A percentile compares a stretch with the other conserved stretches of the same genome.
phyloP scores from a whole-genome alignment of 2,888 invertebrate species.

The Drosophila mimetica region DNA sequence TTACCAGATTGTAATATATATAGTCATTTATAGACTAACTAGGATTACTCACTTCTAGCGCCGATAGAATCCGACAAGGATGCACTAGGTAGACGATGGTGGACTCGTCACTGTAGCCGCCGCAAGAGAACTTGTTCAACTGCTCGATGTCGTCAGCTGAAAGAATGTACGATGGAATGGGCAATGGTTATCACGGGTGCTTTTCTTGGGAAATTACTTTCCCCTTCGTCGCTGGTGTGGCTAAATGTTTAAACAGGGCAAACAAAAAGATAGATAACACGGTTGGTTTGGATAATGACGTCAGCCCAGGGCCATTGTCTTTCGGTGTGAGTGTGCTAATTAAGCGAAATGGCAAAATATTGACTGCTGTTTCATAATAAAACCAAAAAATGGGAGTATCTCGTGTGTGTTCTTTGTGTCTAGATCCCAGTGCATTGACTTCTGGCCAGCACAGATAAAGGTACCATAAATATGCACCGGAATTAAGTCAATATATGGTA shows the following conservation, averaged over 20 bases:
- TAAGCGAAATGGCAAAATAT: conserved; percentile 47
- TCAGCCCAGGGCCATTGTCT: conserved; percentile 50
- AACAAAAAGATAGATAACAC: conserved; percentile 49
- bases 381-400: conserved; percentile 25
- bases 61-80: conserved; percentile 94
- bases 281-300: conserved; percentile 55
- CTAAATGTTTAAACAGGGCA: conserved; percentile 47
- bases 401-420: background rate
- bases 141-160: conserved; percentile 92
- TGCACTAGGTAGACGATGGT: conserved; percentile 94
- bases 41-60: conserved; percentile 87
- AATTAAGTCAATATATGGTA: conserved; percentile 25
- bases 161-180: conserved; percentile 49
- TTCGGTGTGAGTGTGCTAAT: conserved; percentile 57
- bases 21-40: too few relatives aligned
- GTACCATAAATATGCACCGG: conserved; percentile 34
- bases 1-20: too few relatives aligned
- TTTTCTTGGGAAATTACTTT: conserved; percentile 30
- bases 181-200: conserved; percentile 18
- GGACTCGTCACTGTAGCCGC: conserved; percentile 93
- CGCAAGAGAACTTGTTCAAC: conserved; percentile 92
- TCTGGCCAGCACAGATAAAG: conserved; percentile 19
- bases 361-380: conserved; percentile 35
- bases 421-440: conserved; percentile 60
- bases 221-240: conserved; percentile 34